Base-by-base conservation (phyloP, 2,888 invertebrate genomes). In the Xestia sexstrigata region DNA sequence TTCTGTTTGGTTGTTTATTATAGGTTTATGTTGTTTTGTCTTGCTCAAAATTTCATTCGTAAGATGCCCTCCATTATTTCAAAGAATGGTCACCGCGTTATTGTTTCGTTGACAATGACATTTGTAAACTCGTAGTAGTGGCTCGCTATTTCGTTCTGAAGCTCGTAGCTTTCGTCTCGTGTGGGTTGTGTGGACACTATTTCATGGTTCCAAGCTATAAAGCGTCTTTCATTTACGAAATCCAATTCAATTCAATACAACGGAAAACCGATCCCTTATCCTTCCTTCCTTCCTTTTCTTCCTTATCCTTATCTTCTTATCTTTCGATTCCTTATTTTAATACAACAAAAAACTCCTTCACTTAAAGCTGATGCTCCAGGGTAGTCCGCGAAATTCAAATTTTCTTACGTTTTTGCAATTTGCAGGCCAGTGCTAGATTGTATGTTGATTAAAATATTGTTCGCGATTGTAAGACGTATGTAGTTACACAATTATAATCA, bases 21-120 rank as follows among this genome's bases (percentile, higher is more conserved):
- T 65, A 30, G 74, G n/a, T 72, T 35, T 42, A 47, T 26, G 23
- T 52, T 52, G 26, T 45, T 79, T 49, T 35, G 62, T 62, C 35
- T 35, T 35, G 9, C 20, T 62, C 30, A 35, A 35, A 62, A 62
- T 20, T 62, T 5, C 20, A 35, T 4, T 20, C 9, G 20, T 35
- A 9, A 62, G 4, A 35, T 62, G 20, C 30, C 8, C 30, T 30
- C 7, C 2, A 8, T 55, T 13, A 58, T 2, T 26, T 58, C 15
- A 9, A 26, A 30, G 17, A 60, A 60, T 55, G 0, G 5, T 13
- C 13, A 6, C 4, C 35, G 13, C n/a, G 11, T n/a, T 55, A 4
- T 55, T 55, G 9, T 55, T 55, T 52, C 11, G 13, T 26, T 55
- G 55, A 15, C 55, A 26, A 23, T 26, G 58, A 15, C 58, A 58